Conservation (phyloP, 2,113 vertebrate genomes). For the Dipodomys stephensi region DNA sequence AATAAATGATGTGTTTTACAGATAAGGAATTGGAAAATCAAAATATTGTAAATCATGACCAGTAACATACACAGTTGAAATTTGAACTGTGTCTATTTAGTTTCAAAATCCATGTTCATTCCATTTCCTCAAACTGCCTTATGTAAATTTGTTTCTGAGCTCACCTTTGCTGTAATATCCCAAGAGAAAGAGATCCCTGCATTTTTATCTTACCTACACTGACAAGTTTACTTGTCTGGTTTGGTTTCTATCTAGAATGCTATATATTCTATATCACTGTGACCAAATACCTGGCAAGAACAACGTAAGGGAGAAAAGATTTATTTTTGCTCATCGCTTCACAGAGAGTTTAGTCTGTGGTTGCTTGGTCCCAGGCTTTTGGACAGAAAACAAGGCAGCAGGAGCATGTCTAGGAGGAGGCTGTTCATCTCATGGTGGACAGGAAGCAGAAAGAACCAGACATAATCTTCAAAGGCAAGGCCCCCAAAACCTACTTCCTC, state of each 20-base stretch:
- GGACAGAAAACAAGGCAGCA: too few relatives aligned
- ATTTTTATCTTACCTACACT: slow-evolving; percentile 2
- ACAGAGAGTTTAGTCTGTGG: too few relatives aligned
- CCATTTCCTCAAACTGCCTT: background rate
- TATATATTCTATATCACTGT: too few relatives aligned
- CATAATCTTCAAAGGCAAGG: too few relatives aligned
- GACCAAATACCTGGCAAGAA: too few relatives aligned
- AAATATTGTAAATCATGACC: slow-evolving; percentile 31
- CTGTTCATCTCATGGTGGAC: too few relatives aligned
- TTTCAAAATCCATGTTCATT: slow-evolving; percentile 13
- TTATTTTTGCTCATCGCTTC: too few relatives aligned
- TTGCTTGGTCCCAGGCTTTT: too few relatives aligned
- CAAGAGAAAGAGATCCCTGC: background rate
- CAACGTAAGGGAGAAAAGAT: too few relatives aligned
- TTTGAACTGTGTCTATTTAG: slow-evolving; percentile 5
- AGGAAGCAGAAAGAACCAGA: too few relatives aligned
- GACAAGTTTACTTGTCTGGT: background rate
- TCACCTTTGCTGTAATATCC: background rate
- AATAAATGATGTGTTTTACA: slow-evolving; percentile 26
- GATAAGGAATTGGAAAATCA: slow-evolving; percentile 28
- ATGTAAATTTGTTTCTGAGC: background rate
- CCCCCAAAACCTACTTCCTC: too few relatives aligned
- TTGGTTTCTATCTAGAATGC: background rate
- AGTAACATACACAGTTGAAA: slow-evolving; percentile 17
- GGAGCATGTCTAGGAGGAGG: too few relatives aligned